Evolutionary conservation across 2,113 vertebrate genomes (phyloP).

Genomic region (Picathartes gymnocephalus): DNA sequence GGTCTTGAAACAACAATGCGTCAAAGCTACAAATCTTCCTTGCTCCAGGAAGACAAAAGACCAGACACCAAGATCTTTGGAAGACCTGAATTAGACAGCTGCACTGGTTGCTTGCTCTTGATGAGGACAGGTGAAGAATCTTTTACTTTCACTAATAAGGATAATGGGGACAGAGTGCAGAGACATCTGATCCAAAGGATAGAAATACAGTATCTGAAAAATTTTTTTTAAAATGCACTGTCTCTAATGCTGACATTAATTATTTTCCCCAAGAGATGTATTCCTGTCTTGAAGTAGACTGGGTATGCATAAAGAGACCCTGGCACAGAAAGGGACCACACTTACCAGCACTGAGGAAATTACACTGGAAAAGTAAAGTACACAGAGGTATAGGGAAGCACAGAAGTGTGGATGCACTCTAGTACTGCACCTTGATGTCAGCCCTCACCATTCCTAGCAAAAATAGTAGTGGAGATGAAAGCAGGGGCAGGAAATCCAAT

Average conservation of each 20-base stretch:
- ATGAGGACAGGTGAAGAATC: not conserved
- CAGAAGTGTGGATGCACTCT: not conserved
- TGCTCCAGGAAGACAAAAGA: not conserved
- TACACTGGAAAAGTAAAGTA: not conserved
- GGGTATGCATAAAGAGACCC: not conserved
- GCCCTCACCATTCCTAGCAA: not conserved
- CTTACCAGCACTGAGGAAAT: not conserved
- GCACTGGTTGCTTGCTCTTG: not conserved
- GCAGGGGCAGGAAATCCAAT: not conserved
- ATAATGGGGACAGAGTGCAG: not conserved
- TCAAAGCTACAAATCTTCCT: not conserved
- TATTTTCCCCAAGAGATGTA: not conserved
- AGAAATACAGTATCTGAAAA: not conserved
- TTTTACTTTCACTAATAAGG: not conserved
- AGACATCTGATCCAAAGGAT: not conserved
- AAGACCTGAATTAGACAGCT: not conserved
- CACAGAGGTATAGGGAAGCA: not conserved
- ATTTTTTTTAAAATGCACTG: not conserved
- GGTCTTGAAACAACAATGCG: not conserved
- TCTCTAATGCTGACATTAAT: not conserved
- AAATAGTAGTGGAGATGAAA: not conserved
- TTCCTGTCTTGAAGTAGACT: not conserved
- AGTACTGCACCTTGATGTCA: not conserved
- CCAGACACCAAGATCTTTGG: not conserved
- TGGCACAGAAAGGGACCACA: not conserved